These are phyloP conservation scores for Temnothorax rugatulus DNA, from an alignment of 2,888 invertebrate species.

Conservation along the genomic window DNA sequence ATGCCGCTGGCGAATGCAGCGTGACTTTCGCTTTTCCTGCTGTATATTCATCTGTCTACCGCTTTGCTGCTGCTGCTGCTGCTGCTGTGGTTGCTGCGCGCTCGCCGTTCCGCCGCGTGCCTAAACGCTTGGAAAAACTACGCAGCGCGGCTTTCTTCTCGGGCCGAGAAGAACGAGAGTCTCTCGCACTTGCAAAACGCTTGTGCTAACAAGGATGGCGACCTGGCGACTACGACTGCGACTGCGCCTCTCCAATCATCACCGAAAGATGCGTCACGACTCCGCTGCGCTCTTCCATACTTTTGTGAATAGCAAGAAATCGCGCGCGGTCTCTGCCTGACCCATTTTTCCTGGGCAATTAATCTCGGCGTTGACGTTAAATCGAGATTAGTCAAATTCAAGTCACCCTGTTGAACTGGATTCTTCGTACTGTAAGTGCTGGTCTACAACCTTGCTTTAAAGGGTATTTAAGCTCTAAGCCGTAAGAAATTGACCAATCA, in stretches of 20 bases:
- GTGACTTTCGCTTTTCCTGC: constrained; percentile 80
- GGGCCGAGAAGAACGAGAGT: constrained; percentile 15
- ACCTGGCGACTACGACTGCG: not conserved
- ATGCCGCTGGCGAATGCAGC: constrained; percentile 45
- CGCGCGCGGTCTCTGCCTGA: not conserved
- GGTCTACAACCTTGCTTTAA: too few relatives aligned
- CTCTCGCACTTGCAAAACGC: constrained; percentile 30
- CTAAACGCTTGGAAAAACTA: constrained; percentile 49
- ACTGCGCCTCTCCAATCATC: not conserved
- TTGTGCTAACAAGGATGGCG: constrained; percentile 25
- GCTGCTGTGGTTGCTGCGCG: not conserved
- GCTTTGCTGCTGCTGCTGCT: not conserved
- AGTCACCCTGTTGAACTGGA: not conserved
- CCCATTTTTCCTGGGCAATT: not conserved
- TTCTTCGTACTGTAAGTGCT: not conserved
- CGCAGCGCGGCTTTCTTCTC: constrained; percentile 31
- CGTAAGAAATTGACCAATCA: too few relatives aligned
- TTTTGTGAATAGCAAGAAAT: not conserved
- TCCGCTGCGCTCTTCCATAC: not conserved
- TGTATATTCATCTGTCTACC: constrained; percentile 53
- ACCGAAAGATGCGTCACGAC: constrained; percentile 41
- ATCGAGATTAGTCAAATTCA: not conserved
- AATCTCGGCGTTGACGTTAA: constrained; percentile 2
- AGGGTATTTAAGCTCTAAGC: too few relatives aligned
- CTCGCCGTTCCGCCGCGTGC: not conserved